These are phyloP conservation scores for Oreohelix idahoensis DNA, from an alignment of 1,140 invertebrate species.

Conservation along the genomic window DNA sequence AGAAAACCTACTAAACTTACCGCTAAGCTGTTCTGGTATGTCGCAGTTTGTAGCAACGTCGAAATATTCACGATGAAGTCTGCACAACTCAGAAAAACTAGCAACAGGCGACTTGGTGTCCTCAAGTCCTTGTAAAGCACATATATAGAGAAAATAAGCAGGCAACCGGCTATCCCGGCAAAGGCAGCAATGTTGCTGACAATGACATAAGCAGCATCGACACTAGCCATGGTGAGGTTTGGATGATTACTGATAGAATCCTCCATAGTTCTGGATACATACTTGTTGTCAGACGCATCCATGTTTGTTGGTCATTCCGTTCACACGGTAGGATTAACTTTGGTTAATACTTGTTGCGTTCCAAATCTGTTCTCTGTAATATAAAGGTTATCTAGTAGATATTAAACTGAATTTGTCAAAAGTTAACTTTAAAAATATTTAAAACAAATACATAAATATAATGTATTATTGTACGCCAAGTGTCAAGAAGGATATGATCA, in stretches of 20 bases:
- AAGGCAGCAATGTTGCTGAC: slow-evolving; percentile 47
- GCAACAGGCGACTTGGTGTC: slow-evolving; percentile 50
- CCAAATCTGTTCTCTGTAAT: no score
- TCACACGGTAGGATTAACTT: no score
- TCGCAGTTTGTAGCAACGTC: slow-evolving; percentile 43
- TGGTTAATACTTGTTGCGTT: no score
- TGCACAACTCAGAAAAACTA: slow-evolving; percentile 51
- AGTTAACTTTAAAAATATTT: no score
- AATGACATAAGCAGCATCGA: slow-evolving; percentile 51
- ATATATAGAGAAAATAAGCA: slow-evolving; percentile 47
- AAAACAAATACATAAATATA: no score
- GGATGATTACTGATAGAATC: not conserved
- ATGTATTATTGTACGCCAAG: no score
- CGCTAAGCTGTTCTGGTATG: slow-evolving; percentile 39
- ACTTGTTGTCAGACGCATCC: not conserved
- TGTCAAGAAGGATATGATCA: no score
- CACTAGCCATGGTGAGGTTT: slow-evolving; percentile 39
- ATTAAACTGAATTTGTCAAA: no score
- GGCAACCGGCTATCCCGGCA: slow-evolving; percentile 45
- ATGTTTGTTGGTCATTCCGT: not conserved
- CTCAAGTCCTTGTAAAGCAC: slow-evolving; percentile 48
- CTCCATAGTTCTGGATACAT: not conserved
- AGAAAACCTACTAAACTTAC: not conserved
- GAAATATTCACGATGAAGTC: slow-evolving; percentile 49
- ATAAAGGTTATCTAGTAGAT: no score